Evolutionary conservation across 2,113 vertebrate genomes (phyloP), one percentile per base, ranked within the genome.

Genomic region (Sphyrna mokarran): DNA sequence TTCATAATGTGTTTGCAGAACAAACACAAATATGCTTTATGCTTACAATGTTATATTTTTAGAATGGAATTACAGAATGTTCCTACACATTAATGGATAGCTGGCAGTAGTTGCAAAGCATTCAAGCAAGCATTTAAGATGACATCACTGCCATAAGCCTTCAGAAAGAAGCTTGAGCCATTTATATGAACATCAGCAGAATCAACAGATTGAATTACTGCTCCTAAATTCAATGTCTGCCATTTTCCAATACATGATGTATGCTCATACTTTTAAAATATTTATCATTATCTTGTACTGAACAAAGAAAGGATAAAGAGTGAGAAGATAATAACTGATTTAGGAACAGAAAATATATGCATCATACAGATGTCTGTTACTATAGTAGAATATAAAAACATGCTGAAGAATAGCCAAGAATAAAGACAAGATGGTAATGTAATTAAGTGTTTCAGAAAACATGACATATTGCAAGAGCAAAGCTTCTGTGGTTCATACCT

Each of bases 141-240:
- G 94, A 95, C 63, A 48, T 70, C 94, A 91, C 63, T 16, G 61
- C 33, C 33, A 95, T 18, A 95, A 95, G 68, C 69, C 43, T 29
- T 95, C 40, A 54, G 93, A 95, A 95, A 95, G 69, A 54, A 72
- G 94, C 69, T 72, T 29, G 69, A 72, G 43, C 37, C 37, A 95
- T 43, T 70, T 95, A 93, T 66, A 72, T 72, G 94, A 72, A 70
- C 94, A 72, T 95, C 94, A 72, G 94, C 68, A 95, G 68, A 95
- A 48, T 26, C 94, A 48, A 54, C 68, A 33, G 40, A 95, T 76
- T 95, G 40, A 95, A 95, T 95, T 95, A 95, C 69, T 95, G 68
- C 89, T 95, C 94, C 70, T 14, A 54, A 72, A 95, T 95, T 72
- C 69, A 95, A 54, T 95, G 94, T 40, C 40, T 48, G 43, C 37